Evolutionary conservation across 2,113 vertebrate genomes (phyloP), one percentile per base, ranked within the genome.

Genomic region (Bubo scandiacus): DNA sequence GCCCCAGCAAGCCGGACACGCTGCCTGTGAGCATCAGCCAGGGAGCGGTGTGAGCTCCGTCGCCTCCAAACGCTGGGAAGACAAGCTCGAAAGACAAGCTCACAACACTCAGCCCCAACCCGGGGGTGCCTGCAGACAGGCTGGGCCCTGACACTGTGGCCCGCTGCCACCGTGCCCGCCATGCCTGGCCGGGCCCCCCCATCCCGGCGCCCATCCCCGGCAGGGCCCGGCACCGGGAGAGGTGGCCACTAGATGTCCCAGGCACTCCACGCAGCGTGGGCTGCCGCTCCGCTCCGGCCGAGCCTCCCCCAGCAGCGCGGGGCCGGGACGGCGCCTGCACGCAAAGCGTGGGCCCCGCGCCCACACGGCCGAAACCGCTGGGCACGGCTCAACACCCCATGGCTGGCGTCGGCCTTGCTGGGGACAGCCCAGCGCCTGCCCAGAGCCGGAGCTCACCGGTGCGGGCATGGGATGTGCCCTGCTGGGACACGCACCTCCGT

Each of bases 221-320:
- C 70, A 5, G 38, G 51, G 52, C 49, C 51, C 21, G 72, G 73
- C 59, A 38, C 23, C n/a, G 17, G 87, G 51, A 34, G 73, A 40
- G 77, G 84, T 34, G 82, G 86, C 95, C 97, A 14, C 95, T 97
- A 97, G 97, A 79, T 94, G 97, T 96, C 97, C 92, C 87, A 95
- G 84, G 74, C 18, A 22, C 78, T 77, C 96, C 81, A 63, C 43
- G 42, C 66, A 58, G 59, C 58, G 18, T 43, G 11, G 63, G 25
- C 11, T 13, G 32, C 52, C 63, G 26, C 42, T 17, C 42, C 51
- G 16, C 58, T 61, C n/a, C 59, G 54, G 52, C 43, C 25, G 10
- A 18, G 58, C 40, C 6, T 6, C 45, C n/a, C 65, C 8, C 43
- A 6, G 57, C 57, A 5, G 16, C 3, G 55, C 25, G 43, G n/a